Conservation (phyloP, 2,797 vertebrate genomes). For the Hypotaenidia okinawae region DNA sequence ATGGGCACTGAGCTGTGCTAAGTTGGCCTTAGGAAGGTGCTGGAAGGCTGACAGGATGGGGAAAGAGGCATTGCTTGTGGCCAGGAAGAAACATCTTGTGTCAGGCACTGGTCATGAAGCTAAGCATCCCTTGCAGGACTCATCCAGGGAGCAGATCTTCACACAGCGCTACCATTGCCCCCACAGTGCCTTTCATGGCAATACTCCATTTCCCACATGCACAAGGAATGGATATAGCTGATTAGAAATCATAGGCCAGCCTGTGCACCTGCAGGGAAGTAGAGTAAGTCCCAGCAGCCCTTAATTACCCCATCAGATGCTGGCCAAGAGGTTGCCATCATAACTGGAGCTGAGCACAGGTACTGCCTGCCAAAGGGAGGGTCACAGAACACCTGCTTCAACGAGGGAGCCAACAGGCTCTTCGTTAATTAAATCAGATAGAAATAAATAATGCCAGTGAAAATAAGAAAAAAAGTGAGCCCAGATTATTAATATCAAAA, state of each 20-base stretch:
- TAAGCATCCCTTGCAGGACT: neutral
- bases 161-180: neutral
- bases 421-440: constrained; percentile 36
- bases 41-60: neutral
- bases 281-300: neutral
- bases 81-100: neutral
- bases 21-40: neutral
- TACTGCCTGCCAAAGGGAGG: constrained; percentile 12
- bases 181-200: neutral
- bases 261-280: neutral
- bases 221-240: neutral
- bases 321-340: neutral
- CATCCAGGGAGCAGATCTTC: neutral
- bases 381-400: neutral
- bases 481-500: constrained; percentile 24
- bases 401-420: neutral
- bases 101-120: neutral
- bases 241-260: neutral
- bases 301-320: neutral
- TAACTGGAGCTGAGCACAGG: neutral
- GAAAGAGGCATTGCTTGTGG: neutral
- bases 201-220: neutral
- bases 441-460: neutral
- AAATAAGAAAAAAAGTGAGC: constrained; percentile 5
- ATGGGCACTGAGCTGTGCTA: fast-evolving